phyloP scores from a whole-genome alignment of 2,888 invertebrate genomes.

The Abrostola triplasia region DNA sequence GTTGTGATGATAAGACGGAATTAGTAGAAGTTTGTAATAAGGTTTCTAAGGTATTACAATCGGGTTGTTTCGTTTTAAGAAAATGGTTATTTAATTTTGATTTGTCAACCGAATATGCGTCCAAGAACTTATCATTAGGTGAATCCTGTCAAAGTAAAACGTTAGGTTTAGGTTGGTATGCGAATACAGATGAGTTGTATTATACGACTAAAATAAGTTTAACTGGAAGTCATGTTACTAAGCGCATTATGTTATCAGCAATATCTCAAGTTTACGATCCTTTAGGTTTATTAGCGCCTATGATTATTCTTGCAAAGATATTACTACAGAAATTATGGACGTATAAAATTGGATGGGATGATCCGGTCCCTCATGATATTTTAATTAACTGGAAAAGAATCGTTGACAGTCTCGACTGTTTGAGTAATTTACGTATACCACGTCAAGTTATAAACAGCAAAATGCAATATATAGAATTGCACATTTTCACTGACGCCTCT shows the following conservation, averaged over 20 bases:
- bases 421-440: neutral
- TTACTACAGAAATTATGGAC: slow-evolving; percentile 14
- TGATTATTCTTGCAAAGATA: slow-evolving; percentile 8
- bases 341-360: slow-evolving; percentile 10
- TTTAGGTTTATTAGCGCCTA: slow-evolving; percentile 10
- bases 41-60: slow-evolving; percentile 4
- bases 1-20: neutral
- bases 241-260: slow-evolving; percentile 6
- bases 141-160: slow-evolving; percentile 8
- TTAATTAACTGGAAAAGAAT: neutral
- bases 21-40: slow-evolving; percentile 14
- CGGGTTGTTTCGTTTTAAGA: slow-evolving; percentile 3
- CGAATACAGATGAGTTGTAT: slow-evolving; percentile 3
- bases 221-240: slow-evolving; percentile 1
- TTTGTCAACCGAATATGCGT: neutral
- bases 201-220: slow-evolving; percentile 1
- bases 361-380: slow-evolving; percentile 5
- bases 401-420: neutral
- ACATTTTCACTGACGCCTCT: slow-evolving; percentile 49
- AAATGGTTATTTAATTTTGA: slow-evolving; percentile 15
- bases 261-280: slow-evolving; percentile 12
- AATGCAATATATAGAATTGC: slow-evolving; percentile 6
- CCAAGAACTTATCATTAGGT: slow-evolving; percentile 1
- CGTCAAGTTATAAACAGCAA: neutral
- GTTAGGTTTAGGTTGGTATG: slow-evolving; percentile 9